These are phyloP conservation scores for Gambusia affinis DNA, from an alignment of 2,113 vertebrate genomes.

Conservation along the genomic window DNA sequence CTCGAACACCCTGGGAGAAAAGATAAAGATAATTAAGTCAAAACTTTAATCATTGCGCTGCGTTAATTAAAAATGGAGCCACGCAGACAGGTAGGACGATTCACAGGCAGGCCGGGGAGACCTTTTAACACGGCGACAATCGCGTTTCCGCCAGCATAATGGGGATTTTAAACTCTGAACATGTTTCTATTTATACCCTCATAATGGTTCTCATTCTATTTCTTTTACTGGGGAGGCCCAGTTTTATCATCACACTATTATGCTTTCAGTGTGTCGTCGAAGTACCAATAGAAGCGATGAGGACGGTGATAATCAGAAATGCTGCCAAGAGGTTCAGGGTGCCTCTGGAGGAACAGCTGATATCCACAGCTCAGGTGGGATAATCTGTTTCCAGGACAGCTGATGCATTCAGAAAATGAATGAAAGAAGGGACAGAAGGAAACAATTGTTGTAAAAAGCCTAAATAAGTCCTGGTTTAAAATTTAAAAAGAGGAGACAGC, in stretches of 20 bases:
- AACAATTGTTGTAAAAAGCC: no score
- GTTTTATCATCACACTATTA: constrained; percentile 10
- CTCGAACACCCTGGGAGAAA: constrained; percentile 74
- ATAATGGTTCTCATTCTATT: constrained; percentile 46
- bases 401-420: no score
- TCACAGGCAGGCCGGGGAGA: constrained; percentile 49
- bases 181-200: constrained; percentile 42
- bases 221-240: constrained; percentile 24
- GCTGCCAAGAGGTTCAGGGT: no score
- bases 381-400: no score
- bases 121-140: constrained; percentile 61
- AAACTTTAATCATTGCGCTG: constrained; percentile 76
- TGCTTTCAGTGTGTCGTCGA: constrained; percentile 26
- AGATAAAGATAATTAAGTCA: constrained; percentile 84
- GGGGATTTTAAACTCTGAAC: constrained; percentile 42
- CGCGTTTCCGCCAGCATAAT: constrained; percentile 58
- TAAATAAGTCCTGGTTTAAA: no score
- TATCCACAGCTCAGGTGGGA: no score
- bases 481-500: background rate
- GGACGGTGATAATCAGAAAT: background rate
- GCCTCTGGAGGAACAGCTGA: no score
- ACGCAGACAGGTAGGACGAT: constrained; percentile 65
- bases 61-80: constrained; percentile 79
- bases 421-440: no score
- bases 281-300: background rate